Evolutionary conservation across 2,797 vertebrate species (phyloP).

Genomic region (Thaleichthys pacificus): DNA sequence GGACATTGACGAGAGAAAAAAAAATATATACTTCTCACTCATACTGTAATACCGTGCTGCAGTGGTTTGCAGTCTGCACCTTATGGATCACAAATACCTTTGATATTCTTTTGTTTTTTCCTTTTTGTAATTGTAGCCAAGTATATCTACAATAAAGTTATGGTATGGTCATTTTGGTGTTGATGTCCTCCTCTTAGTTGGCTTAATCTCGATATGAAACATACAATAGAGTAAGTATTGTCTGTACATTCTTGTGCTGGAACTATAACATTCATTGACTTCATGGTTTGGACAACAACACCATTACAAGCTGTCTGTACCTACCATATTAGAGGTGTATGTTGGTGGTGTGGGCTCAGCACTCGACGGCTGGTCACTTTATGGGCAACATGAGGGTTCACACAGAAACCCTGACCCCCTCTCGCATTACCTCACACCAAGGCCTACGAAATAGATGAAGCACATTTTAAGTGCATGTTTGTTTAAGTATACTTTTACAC

Average conservation of each 20-base stretch:
- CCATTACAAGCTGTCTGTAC: constrained; percentile 1
- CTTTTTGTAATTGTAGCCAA: constrained; percentile 89
- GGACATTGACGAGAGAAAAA: constrained; percentile 49
- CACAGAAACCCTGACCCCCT: constrained; percentile 33
- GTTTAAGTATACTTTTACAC: constrained; percentile 39
- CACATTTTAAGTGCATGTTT: constrained; percentile 38
- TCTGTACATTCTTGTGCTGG: neutral
- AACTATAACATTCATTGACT: neutral
- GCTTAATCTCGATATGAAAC: neutral
- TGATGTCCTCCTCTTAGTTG: neutral
- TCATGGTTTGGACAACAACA: neutral
- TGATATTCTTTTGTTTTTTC: constrained; percentile 62
- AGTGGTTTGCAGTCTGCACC: constrained; percentile 89
- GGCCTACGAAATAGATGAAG: constrained; percentile 41
- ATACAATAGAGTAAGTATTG: neutral
- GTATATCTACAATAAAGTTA: constrained; percentile 97
- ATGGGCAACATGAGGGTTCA: constrained; percentile 34
- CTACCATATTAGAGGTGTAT: constrained; percentile 10
- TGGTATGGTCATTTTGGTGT: constrained; percentile 79
- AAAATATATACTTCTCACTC: constrained; percentile 57
- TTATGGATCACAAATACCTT: constrained; percentile 90
- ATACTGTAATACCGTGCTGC: constrained; percentile 82
- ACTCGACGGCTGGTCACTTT: constrained; percentile 37
- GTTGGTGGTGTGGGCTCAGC: constrained; percentile 51
- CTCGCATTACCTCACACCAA: constrained; percentile 42